These are phyloP conservation scores for Scaptomyza polygonia DNA, from an alignment of 2,888 invertebrate genomes.

Conservation along the genomic window DNA sequence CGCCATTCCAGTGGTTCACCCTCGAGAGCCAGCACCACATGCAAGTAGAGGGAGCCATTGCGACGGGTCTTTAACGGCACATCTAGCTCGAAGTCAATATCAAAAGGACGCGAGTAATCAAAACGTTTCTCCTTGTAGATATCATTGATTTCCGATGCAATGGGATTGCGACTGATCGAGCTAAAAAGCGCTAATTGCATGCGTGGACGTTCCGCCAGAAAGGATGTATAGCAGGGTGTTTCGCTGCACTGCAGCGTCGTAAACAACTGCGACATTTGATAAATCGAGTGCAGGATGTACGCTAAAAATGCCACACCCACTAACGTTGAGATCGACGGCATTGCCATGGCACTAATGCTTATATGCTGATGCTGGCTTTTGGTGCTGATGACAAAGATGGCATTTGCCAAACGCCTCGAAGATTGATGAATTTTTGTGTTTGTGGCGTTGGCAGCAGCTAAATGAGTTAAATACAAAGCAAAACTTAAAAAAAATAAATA, in stretches of 20 bases:
- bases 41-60: constrained; percentile 94
- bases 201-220: constrained; percentile 88
- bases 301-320: constrained; percentile 88
- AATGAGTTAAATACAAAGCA: not conserved
- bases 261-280: constrained; percentile 90
- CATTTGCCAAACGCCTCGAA: constrained; percentile 4
- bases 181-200: constrained; percentile 89
- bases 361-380: no score
- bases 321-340: constrained; percentile 87
- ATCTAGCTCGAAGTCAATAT: constrained; percentile 86
- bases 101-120: constrained; percentile 87
- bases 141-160: constrained; percentile 86
- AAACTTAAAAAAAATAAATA: not conserved
- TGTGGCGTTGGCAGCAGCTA: constrained; percentile 14
- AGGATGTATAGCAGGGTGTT: constrained; percentile 88
- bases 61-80: constrained; percentile 90
- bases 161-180: constrained; percentile 87
- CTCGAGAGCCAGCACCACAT: constrained; percentile 88
- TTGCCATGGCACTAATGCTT: constrained; percentile 33
- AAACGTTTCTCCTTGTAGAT: constrained; percentile 88
- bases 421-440: not conserved
- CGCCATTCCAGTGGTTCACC: constrained; percentile 86
- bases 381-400: not conserved
- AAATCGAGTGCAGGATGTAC: constrained; percentile 90
- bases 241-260: constrained; percentile 86